A percentile compares a stretch with the other conserved stretches of the same genome.
phyloP scores from a whole-genome alignment of 2,888 invertebrate species.

The Archips xylosteana region DNA sequence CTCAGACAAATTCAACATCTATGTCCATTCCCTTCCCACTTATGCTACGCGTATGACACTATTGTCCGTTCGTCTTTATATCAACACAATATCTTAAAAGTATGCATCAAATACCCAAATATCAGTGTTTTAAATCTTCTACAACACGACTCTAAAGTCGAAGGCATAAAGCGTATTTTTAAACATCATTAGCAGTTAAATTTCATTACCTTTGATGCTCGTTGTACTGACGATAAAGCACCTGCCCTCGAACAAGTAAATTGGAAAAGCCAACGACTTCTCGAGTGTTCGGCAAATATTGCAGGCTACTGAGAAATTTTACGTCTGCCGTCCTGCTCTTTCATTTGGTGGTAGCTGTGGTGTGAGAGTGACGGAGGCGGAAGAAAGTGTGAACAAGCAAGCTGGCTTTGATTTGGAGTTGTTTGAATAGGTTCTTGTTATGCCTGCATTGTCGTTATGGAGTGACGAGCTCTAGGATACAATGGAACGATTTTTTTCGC shows the following conservation, averaged over 20 bases:
- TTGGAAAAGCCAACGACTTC: conserved; percentile 57
- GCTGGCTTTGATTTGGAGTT: conserved; percentile 52
- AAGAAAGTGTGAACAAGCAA: conserved; percentile 70
- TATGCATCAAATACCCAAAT: background rate
- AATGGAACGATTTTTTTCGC: background rate
- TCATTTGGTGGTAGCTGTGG: conserved; percentile 32
- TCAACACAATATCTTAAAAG: background rate
- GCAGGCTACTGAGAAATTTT: conserved; percentile 74
- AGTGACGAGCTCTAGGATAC: conserved; percentile 1
- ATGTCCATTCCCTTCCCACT: background rate
- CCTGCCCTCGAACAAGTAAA: conserved; percentile 55
- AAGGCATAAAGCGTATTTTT: background rate
- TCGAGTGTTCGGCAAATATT: conserved; percentile 41
- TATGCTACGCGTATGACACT: background rate
- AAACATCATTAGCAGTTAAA: background rate
- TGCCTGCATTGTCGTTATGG: conserved; percentile 28
- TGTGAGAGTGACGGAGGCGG: conserved; percentile 47
- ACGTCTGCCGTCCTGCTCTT: conserved; percentile 55
- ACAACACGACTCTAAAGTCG: background rate
- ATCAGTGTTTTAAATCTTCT: background rate
- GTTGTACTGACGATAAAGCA: conserved; percentile 44
- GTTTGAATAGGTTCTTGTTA: conserved; percentile 40
- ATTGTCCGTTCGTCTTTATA: background rate
- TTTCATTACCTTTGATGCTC: background rate
- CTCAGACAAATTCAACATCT: background rate